Percentiles rank a stretch among this genome's conserved stretches.
These are phyloP conservation scores for Baccha elongata DNA, from an alignment of 2,888 invertebrate genomes.

Conservation along the genomic window DNA sequence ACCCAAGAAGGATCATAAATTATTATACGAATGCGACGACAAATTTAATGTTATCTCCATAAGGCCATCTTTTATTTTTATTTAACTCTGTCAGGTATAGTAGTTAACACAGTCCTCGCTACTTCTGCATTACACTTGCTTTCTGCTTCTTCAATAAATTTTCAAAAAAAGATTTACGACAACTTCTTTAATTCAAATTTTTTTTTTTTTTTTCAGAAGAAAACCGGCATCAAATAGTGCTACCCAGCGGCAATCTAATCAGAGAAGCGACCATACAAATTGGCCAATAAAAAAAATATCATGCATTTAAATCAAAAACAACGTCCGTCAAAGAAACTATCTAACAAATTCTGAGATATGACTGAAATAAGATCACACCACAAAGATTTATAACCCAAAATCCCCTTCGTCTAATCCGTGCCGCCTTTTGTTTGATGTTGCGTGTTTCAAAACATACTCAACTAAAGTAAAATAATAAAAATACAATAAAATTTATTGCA, in stretches of 20 bases:
- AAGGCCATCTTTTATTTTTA: slow-evolving; percentile 6
- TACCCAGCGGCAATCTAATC: slow-evolving; percentile 27
- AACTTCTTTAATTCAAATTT: slow-evolving; percentile 37
- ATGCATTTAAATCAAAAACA: slow-evolving; percentile 30
- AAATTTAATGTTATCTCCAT: slow-evolving; percentile 18
- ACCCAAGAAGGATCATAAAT: slow-evolving; percentile 53
- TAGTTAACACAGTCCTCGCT: not conserved
- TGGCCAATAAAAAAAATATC: slow-evolving; percentile 28
- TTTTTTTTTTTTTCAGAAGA: slow-evolving; percentile 51
- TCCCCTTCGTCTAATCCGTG: slow-evolving; percentile 6
- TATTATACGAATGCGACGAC: slow-evolving; percentile 18
- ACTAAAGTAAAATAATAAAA: slow-evolving; percentile 5
- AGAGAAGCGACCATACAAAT: slow-evolving; percentile 23
- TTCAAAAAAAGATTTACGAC: slow-evolving; percentile 59
- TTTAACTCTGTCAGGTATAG: slow-evolving; percentile 23
- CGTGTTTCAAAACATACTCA: slow-evolving; percentile 15
- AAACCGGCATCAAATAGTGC: slow-evolving; percentile 28
- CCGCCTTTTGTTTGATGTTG: slow-evolving; percentile 32
- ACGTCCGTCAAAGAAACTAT: slow-evolving; percentile 30
- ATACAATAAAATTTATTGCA: slow-evolving; percentile 39
- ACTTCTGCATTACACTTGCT: slow-evolving; percentile 36
- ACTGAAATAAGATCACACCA: slow-evolving; percentile 37
- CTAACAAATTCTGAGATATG: slow-evolving; percentile 27
- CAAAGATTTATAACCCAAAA: slow-evolving; percentile 45
- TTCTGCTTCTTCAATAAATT: slow-evolving; percentile 11